These are phyloP conservation scores for Callosobruchus maculatus DNA, from an alignment of 2,888 invertebrate species.

Conservation along the genomic window DNA sequence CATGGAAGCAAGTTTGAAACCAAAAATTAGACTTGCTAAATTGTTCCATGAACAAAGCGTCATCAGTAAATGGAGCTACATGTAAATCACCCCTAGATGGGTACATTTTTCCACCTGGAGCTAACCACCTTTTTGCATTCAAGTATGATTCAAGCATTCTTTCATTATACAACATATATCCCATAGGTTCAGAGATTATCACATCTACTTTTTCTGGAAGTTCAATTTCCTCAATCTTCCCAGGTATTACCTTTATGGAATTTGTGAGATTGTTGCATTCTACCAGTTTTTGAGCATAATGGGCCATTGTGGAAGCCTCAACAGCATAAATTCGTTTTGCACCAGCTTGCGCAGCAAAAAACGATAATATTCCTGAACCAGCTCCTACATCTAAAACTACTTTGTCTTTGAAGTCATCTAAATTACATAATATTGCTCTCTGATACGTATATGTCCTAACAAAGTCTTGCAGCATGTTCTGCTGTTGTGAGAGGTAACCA, in stretches of 20 bases:
- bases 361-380: constrained; percentile 96
- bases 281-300: constrained; percentile 88
- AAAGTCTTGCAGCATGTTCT: constrained; percentile 99
- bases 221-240: constrained; percentile 95
- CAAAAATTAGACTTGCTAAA: constrained; percentile 98
- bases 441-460: constrained; percentile 98
- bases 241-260: constrained; percentile 84
- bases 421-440: constrained; percentile 90
- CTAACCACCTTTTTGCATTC: constrained; percentile 97
- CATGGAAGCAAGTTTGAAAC: constrained; percentile 98
- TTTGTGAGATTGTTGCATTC: constrained; percentile 84
- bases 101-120: constrained; percentile 92
- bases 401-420: constrained; percentile 89
- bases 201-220: constrained; percentile 94
- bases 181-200: constrained; percentile 99
- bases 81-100: constrained; percentile 95
- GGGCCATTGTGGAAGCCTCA: constrained; percentile 99
- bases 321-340: constrained; percentile 96
- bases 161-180: constrained; percentile 99
- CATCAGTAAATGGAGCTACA: constrained; percentile 96
- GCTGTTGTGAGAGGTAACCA: constrained; percentile 97
- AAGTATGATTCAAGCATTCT: constrained; percentile 98
- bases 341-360: constrained; percentile 97
- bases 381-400: constrained; percentile 97
- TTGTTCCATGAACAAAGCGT: constrained; percentile 96